Conservation (phyloP, 2,888 invertebrate genomes). For the Machimus rusticus region DNA sequence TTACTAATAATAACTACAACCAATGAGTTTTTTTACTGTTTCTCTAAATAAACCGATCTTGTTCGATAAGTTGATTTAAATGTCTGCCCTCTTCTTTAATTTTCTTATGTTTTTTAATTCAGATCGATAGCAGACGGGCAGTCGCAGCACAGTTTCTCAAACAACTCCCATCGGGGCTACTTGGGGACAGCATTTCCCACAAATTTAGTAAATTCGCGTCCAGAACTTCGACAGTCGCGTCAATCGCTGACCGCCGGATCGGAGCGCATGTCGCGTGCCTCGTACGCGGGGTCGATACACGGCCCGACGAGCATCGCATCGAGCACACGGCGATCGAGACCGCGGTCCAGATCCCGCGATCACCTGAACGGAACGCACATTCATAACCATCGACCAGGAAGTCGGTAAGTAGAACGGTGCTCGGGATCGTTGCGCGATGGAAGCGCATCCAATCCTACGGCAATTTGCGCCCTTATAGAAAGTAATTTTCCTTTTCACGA, state of each 20-base stretch:
- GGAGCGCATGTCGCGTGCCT: conserved; percentile 80
- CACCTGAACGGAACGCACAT: conserved; percentile 65
- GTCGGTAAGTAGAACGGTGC: conserved; percentile 68
- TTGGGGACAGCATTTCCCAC: conserved; percentile 73
- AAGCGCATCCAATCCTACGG: neutral
- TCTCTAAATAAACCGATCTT: neutral
- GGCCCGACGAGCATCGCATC: conserved; percentile 68
- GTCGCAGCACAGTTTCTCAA: conserved; percentile 88
- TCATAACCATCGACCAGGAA: conserved; percentile 72
- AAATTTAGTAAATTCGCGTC: conserved; percentile 78
- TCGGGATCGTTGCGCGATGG: neutral
- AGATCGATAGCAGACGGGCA: conserved; percentile 88
- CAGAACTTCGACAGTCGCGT: conserved; percentile 85
- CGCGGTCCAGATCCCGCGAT: conserved; percentile 79
- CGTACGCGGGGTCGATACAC: conserved; percentile 73
- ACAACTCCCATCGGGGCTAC: conserved; percentile 78
- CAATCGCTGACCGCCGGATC: conserved; percentile 85
- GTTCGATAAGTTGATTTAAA: too few relatives aligned
- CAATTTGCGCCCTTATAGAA: neutral
- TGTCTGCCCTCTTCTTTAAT: neutral
- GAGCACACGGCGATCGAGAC: conserved; percentile 74
- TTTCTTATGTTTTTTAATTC: conserved; percentile 40
- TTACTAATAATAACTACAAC: too few relatives aligned
- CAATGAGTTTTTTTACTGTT: too few relatives aligned
- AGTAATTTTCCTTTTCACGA: conserved; percentile 43